These are phyloP conservation scores for Rhinogobius similis DNA, from an alignment of 2,113 vertebrate species.

Conservation along the genomic window DNA sequence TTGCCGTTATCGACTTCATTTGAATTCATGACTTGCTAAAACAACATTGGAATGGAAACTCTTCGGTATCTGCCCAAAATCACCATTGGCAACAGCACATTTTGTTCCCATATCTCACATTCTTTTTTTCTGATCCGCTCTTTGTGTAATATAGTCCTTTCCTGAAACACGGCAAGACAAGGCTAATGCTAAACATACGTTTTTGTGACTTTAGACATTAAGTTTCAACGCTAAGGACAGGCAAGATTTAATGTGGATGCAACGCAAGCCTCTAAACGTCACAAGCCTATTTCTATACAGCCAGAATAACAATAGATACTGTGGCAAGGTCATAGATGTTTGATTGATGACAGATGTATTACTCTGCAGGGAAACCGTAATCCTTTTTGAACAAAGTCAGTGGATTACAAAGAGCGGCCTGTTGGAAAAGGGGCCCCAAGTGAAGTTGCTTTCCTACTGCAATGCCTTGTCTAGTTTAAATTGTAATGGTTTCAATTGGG, in stretches of 20 bases:
- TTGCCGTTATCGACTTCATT: neutral
- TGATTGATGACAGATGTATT: conserved; percentile 7
- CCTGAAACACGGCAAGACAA: neutral
- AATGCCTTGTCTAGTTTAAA: conserved; percentile 1
- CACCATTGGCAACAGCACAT: conserved; percentile 8
- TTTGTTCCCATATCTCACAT: neutral
- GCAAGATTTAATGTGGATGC: neutral
- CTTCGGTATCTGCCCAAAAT: too few species aligned
- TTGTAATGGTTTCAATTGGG: conserved; percentile 13
- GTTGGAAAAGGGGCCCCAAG: conserved; percentile 2
- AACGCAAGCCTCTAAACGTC: neutral
- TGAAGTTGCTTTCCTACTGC: conserved; percentile 8
- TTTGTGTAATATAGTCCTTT: neutral
- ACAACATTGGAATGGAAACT: neutral
- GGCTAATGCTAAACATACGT: neutral
- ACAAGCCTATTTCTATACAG: neutral
- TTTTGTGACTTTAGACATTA: neutral
- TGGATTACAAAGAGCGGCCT: neutral
- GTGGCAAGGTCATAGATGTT: neutral
- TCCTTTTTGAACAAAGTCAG: neutral
- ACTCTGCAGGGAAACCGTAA: conserved; percentile 11
- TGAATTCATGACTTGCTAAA: conserved; percentile 6
- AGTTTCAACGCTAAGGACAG: neutral
- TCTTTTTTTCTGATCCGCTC: conserved; percentile 2
- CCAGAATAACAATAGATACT: neutral